These are phyloP conservation scores for Brenthis ino DNA, from an alignment of 2,888 invertebrate species.

Conservation along the genomic window DNA sequence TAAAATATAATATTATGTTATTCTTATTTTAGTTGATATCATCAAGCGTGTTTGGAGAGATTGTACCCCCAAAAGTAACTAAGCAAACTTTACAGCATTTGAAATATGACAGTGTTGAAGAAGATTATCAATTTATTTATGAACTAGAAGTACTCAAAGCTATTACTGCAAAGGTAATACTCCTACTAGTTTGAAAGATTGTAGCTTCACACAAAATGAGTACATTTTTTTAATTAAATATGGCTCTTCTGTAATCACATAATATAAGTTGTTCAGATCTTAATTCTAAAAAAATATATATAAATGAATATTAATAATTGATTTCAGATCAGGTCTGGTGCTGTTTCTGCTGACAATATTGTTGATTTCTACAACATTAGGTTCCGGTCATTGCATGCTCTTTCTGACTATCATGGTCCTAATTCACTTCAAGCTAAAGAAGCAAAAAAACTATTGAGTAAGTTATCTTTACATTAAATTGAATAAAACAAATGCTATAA, in stretches of 20 bases:
- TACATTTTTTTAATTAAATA: too few relatives aligned
- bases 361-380: conserved; percentile 87
- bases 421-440: conserved; percentile 85
- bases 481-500: background rate
- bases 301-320: background rate
- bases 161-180: conserved; percentile 77
- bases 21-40: conserved; percentile 59
- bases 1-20: background rate
- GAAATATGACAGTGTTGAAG: conserved; percentile 71
- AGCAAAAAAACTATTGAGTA: conserved; percentile 84
- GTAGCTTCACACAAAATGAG: too few relatives aligned
- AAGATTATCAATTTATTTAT: conserved; percentile 84
- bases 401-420: conserved; percentile 85
- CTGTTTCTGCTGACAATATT: conserved; percentile 77
- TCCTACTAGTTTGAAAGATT: background rate
- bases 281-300: too few relatives aligned
- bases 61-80: conserved; percentile 54
- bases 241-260: too few relatives aligned
- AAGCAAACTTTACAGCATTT: conserved; percentile 60
- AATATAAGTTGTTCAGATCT: too few relatives aligned
- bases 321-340: conserved; percentile 69
- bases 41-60: conserved; percentile 62
- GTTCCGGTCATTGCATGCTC: conserved; percentile 83
- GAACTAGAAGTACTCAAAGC: conserved; percentile 83
- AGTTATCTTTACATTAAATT: conserved; percentile 45